Base-by-base conservation (phyloP, 2,888 invertebrate species). In the Ptycholaimellus sp. region DNA sequence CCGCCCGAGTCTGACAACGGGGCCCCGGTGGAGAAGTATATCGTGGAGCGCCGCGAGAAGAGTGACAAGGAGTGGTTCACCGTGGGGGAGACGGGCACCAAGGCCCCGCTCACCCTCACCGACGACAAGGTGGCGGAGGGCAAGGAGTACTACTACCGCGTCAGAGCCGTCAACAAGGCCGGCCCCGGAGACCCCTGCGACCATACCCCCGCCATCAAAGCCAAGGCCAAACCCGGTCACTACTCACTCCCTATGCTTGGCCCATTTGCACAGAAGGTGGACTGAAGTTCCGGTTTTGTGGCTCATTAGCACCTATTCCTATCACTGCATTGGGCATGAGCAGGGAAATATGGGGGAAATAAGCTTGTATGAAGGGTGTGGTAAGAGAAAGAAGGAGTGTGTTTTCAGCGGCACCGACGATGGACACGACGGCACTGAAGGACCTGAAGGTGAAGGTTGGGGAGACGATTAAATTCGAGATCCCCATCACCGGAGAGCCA, bases 391-490 rank as follows among this genome's bases (percentile, higher is more conserved):
- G n/a, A n/a, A 14, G 3, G 18, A 6, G 21, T 21, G 3, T 7
- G 14, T 3, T 33, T 49, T 40, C 25, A 49, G 53, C 49, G 7
- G 31, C 48, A 21, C 54, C 54, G 23, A 83, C 72, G 62, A 80
- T 99, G 53, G 72, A 85, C 52, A 82, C 83, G 25, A 70, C 72
- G 44, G 80, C 80, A 48, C 67, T 90, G 45, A 75, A 76, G 56
- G 87, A 96, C 59, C 70, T 93, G 44, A 76, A 85, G 31, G 73
- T 96, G 33, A 96, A 93, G 62, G 90, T 83, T 59, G 87, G 87
- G 30, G 85, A 93, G 65, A 74, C 80, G 2, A 77, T 93, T 53
- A 76, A 76, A 46, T 76, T 76, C 54, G 87, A 93, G 50, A 78
- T 93, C 46, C 79, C 80, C 52, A 96, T 76, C 56, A 79, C 79